These are phyloP conservation scores for Andinoacara biseriatus DNA, from an alignment of 2,113 vertebrate species.

Conservation along the genomic window DNA sequence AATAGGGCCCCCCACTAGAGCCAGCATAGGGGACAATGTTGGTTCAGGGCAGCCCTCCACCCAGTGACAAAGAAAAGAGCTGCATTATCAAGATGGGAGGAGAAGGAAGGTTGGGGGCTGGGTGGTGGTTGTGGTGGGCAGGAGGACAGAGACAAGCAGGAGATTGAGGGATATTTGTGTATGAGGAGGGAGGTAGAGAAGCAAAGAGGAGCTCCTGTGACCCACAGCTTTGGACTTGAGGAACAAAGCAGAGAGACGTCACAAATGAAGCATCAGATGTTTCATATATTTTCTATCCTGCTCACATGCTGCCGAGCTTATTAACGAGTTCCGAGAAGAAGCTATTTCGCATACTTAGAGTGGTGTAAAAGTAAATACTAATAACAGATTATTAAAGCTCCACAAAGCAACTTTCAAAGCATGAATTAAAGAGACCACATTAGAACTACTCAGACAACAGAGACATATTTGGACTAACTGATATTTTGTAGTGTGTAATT, in stretches of 20 bases:
- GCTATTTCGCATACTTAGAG: neutral
- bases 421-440: neutral
- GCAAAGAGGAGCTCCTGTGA: conserved; percentile 35
- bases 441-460: neutral
- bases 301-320: neutral
- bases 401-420: neutral
- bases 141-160: conserved; percentile 34
- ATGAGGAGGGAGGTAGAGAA: conserved; percentile 20
- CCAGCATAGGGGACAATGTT: conserved; percentile 80
- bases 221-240: conserved; percentile 74
- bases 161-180: conserved; percentile 64
- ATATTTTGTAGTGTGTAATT: conserved; percentile 2
- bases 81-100: conserved; percentile 68
- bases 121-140: neutral
- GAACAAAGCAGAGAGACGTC: conserved; percentile 41
- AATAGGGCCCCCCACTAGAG: conserved; percentile 80
- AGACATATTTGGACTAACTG: neutral
- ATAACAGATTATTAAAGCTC: neutral
- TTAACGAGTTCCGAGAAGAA: neutral
- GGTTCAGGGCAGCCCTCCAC: conserved; percentile 77
- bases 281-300: neutral
- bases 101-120: conserved; percentile 21
- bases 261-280: conserved; percentile 4
- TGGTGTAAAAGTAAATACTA: neutral
- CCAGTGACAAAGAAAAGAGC: conserved; percentile 74